Percentiles rank a stretch among this genome's conserved stretches.
Conservation (phyloP, 2,113 vertebrate species). For the Trachemys scripta region DNA sequence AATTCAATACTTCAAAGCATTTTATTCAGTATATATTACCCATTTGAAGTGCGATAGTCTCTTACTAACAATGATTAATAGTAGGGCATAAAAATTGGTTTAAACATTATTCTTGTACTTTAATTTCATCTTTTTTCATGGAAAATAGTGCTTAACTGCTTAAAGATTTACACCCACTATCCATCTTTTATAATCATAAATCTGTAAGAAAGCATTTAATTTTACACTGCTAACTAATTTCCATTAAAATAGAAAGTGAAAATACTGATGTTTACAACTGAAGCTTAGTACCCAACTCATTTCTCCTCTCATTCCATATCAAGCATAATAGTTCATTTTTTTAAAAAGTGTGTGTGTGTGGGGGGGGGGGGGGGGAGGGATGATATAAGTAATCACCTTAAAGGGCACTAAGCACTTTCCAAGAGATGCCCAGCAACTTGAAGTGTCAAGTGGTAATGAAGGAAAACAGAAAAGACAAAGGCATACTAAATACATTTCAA, state of each 20-base stretch:
- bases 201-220: slow-evolving; percentile 34
- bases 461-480: not conserved
- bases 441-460: not conserved
- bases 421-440: not conserved
- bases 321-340: not conserved
- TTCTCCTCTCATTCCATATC: not conserved
- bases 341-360: not conserved
- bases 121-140: slow-evolving; percentile 62
- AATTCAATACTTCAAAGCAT: slow-evolving; percentile 58
- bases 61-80: slow-evolving; percentile 61
- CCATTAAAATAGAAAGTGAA: not conserved
- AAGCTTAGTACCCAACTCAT: not conserved
- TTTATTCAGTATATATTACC: slow-evolving; percentile 51
- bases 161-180: slow-evolving; percentile 33
- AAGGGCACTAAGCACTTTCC: not conserved
- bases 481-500: not conserved
- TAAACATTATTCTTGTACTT: slow-evolving; percentile 50
- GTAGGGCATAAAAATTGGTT: slow-evolving; percentile 41
- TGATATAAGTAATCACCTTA: not conserved
- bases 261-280: slow-evolving; percentile 30
- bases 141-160: slow-evolving; percentile 45
- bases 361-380: rapidly evolving
- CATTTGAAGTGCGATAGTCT: slow-evolving; percentile 24
- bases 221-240: not conserved
- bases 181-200: slow-evolving; percentile 34